Evolutionary conservation across 1,140 invertebrate species (phyloP).

Genomic region (Chironomus tepperi): DNA sequence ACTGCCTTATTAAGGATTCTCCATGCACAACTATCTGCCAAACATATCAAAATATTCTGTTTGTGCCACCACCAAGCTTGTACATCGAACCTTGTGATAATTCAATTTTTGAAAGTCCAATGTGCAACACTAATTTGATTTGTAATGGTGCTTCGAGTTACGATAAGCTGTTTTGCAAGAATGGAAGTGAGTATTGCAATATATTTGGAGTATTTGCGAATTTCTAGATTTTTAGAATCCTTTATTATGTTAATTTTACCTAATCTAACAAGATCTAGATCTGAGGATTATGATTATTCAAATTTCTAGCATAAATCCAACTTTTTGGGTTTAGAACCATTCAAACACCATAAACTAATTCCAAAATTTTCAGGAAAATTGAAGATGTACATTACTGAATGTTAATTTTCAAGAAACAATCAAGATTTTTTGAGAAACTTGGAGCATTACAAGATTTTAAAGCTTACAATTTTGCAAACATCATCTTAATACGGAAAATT

Average conservation of each 20-base stretch:
- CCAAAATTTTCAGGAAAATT: background rate
- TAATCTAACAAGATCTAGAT: too few relatives aligned
- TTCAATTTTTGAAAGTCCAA: background rate
- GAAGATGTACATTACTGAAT: background rate
- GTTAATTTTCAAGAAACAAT: background rate
- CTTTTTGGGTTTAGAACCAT: too few relatives aligned
- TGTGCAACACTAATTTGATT: background rate
- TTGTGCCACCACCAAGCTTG: background rate
- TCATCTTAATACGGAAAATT: too few relatives aligned
- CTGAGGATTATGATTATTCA: too few relatives aligned
- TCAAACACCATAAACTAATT: too few relatives aligned
- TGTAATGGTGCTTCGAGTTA: background rate
- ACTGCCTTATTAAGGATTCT: background rate
- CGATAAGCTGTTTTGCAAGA: background rate
- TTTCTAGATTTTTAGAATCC: background rate
- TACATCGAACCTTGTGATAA: background rate
- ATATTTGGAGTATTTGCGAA: background rate
- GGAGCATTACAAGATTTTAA: too few relatives aligned
- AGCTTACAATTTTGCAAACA: too few relatives aligned
- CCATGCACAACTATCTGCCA: background rate
- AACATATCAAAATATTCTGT: background rate
- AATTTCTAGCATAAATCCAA: too few relatives aligned
- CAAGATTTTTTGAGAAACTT: too few relatives aligned
- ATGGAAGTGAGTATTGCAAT: background rate
- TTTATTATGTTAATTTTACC: too few relatives aligned